Evolutionary conservation across 2,888 invertebrate genomes (phyloP), one percentile per base, ranked within the genome.

Genomic region (Lithodes maja): DNA sequence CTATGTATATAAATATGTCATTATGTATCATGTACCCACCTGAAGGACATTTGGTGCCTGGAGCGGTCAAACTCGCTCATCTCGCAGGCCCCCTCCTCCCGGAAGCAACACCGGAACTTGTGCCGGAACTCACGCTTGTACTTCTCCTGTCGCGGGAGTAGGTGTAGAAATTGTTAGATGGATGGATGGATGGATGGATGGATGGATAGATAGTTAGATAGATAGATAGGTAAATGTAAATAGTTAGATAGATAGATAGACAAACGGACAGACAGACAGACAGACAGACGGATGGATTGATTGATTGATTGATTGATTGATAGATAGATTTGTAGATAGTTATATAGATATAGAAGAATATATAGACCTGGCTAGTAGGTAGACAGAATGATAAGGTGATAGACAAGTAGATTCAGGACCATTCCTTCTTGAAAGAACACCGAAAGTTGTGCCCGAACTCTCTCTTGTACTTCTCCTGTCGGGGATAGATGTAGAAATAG

Each of bases 121-220:
- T 96, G 95, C 92, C 96, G 95, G 93, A 97, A 96, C 94, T 97
- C 97, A 83, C 96, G 95, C 93, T 96, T 96, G 94, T 97, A 97
- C 93, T 97, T 97, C 93, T 96, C 97, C 96, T 97, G 49, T 49
- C 9, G 49, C 15, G 12, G 61, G 61, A 9, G 61, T 5, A 12
- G 61, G n/a, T 7, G 5, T 5, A n/a, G n/a, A n/a, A 33, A 75
- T 12, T 12, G 49, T 75, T 5, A n/a, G 75, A 75, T 12, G n/a
- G 49, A 33, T n/a, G 33, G 33, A 33, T 33, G 33, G 75, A 75
- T 12, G n/a, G 49, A 33, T n/a, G 33, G 33, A 33, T 33, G 33
- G 33, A 33, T 33, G 33, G 33, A 33, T 33, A 33, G 33, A 33
- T 33, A 33, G 33, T 33, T 33, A 33, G 33, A 33, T 33, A 33